Conservation (phyloP, 2,113 vertebrate species). For the Hydrochoerus hydrochaeris region DNA sequence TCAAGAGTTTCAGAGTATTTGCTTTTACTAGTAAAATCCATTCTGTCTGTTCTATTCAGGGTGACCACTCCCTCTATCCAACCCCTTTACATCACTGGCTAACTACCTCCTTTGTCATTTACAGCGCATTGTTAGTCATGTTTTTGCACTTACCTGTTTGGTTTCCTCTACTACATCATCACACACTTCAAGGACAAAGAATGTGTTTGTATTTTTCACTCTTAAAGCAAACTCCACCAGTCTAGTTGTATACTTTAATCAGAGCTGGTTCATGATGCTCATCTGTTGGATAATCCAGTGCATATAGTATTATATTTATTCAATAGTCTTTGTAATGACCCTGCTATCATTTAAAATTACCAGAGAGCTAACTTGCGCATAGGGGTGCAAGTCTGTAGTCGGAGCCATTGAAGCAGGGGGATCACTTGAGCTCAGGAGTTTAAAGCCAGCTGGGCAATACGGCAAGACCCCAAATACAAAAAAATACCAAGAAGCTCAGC, state of each 20-base stretch:
- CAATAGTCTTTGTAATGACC: background rate
- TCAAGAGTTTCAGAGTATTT: background rate
- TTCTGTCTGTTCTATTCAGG: background rate
- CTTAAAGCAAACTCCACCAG: background rate
- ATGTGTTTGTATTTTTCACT: background rate
- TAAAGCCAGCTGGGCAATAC: background rate
- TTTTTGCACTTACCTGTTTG: background rate
- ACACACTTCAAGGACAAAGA: background rate
- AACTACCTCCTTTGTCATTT: background rate
- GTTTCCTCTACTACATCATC: constrained; percentile 8
- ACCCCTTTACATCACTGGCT: background rate
- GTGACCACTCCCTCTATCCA: background rate
- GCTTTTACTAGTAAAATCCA: background rate
- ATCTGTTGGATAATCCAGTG: background rate
- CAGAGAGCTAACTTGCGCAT: background rate
- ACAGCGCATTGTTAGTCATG: background rate
- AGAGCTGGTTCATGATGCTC: background rate
- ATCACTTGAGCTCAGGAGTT: background rate
- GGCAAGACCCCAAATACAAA: background rate
- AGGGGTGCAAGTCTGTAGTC: background rate
- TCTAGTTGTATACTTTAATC: background rate
- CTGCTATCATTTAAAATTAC: background rate
- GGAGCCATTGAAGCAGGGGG: background rate
- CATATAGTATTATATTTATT: background rate
- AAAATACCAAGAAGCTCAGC: background rate